A percentile compares a stretch with the other conserved stretches of the same genome.
These are phyloP conservation scores for Habropoda laboriosa DNA, from an alignment of 1,140 invertebrate species.

Conservation along the genomic window DNA sequence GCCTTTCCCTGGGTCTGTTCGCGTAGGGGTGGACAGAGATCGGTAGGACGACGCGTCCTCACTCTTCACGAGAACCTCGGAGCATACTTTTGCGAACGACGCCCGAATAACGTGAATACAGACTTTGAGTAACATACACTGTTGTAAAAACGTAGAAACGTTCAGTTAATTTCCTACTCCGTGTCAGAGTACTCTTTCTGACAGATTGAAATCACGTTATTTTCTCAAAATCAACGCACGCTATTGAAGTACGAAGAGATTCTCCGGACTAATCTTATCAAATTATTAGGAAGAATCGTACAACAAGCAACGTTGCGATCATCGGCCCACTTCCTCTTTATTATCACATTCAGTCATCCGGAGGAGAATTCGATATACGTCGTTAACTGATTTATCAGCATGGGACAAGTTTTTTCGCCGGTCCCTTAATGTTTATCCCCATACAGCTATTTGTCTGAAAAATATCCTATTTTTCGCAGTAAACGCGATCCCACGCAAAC, in stretches of 20 bases:
- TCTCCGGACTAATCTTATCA: background rate
- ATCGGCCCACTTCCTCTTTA: background rate
- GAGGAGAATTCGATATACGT: background rate
- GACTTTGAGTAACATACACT: too few species aligned
- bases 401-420: conserved; percentile 16
- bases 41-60: too few species aligned
- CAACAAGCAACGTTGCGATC: background rate
- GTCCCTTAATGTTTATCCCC: conserved; percentile 3
- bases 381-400: conserved; percentile 32
- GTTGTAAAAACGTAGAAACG: too few species aligned
- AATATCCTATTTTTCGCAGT: background rate
- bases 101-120: too few species aligned
- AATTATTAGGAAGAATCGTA: conserved; percentile 2
- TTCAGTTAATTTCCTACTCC: background rate
- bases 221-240: background rate
- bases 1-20: too few species aligned
- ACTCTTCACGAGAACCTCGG: too few species aligned
- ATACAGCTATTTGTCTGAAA: background rate
- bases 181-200: too few species aligned
- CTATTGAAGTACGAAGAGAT: background rate
- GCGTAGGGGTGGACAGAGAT: too few species aligned
- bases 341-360: conserved; percentile 6
- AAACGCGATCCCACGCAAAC: background rate
- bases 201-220: too few species aligned
- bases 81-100: too few species aligned